These are phyloP conservation scores for Steinernema carpocapsae DNA, from an alignment of 2,888 invertebrate species.

Conservation along the genomic window DNA sequence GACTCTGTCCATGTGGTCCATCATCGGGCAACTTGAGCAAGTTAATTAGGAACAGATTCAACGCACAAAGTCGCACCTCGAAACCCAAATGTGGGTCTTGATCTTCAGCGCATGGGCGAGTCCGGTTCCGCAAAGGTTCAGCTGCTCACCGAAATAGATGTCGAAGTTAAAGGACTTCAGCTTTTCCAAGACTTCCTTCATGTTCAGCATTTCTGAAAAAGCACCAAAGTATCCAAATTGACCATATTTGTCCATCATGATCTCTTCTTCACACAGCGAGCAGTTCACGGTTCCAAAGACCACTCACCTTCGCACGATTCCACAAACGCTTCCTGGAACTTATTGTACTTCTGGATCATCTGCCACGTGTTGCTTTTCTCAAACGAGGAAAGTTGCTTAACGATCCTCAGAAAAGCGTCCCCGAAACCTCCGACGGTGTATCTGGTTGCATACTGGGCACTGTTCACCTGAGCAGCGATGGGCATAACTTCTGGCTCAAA, in stretches of 20 bases:
- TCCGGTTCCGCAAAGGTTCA: slow-evolving; percentile 19
- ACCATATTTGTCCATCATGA: no score
- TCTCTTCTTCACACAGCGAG: no score
- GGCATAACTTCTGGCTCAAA: slow-evolving; percentile 16
- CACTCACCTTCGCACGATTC: slow-evolving; percentile 18
- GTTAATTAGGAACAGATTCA: background rate
- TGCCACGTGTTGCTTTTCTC: background rate
- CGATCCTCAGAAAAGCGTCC: background rate
- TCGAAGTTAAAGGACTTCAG: slow-evolving; percentile 15
- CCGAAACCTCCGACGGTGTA: slow-evolving; percentile 12
- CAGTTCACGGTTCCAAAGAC: background rate
- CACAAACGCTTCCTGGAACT: slow-evolving; percentile 2
- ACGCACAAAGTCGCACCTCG: background rate
- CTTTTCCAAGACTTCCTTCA: background rate
- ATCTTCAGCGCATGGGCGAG: background rate
- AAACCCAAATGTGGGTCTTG: slow-evolving; percentile 30
- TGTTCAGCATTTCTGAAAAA: slow-evolving; percentile 12
- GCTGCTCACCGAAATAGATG: slow-evolving; percentile 27
- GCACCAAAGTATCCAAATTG: no score
- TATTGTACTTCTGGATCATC: background rate
- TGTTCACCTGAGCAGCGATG: background rate
- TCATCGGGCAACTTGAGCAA: background rate
- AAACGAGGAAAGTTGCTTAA: slow-evolving; percentile 3
- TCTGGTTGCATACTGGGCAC: slow-evolving; percentile 5
- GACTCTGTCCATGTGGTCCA: slow-evolving; percentile 21